Conservation (phyloP, 1,140 invertebrate species). For the Drosophila rhopaloa region DNA sequence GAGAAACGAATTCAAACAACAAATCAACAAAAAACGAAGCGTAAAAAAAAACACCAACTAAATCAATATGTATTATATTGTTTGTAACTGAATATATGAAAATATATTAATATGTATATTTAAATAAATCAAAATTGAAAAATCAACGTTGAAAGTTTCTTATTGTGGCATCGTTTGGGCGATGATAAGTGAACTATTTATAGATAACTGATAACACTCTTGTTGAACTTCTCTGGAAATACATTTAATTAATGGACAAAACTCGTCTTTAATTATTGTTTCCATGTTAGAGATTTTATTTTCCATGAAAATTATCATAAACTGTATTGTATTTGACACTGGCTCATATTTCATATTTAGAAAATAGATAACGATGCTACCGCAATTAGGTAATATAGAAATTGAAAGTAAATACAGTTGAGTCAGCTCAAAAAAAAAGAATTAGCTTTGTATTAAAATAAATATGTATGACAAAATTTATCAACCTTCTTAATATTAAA, state of each 20-base stretch:
- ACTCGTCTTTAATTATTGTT: not conserved
- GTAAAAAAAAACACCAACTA: constrained; percentile 56
- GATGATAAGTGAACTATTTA: not conserved
- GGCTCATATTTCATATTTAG: not conserved
- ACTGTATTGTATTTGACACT: not conserved
- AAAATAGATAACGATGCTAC: not conserved
- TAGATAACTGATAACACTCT: not conserved
- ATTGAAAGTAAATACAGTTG: not conserved
- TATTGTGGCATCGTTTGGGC: not conserved
- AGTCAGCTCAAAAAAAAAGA: not conserved
- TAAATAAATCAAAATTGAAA: constrained; percentile 47
- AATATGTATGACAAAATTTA: no score
- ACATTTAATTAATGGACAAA: not conserved
- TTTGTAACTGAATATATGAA: constrained; percentile 53
- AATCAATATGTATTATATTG: constrained; percentile 75
- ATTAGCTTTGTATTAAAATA: not conserved
- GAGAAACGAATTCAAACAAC: constrained; percentile 19
- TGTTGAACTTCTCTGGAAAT: not conserved
- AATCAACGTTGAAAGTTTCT: not conserved
- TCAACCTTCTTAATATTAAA: no score
- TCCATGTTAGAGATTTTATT: not conserved
- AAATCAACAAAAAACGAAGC: constrained; percentile 12
- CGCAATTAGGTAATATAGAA: not conserved
- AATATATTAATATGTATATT: constrained; percentile 50
- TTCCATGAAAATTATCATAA: constrained; percentile 18